Conservation (phyloP, 2,113 vertebrate genomes). For the Bos javanicus region DNA sequence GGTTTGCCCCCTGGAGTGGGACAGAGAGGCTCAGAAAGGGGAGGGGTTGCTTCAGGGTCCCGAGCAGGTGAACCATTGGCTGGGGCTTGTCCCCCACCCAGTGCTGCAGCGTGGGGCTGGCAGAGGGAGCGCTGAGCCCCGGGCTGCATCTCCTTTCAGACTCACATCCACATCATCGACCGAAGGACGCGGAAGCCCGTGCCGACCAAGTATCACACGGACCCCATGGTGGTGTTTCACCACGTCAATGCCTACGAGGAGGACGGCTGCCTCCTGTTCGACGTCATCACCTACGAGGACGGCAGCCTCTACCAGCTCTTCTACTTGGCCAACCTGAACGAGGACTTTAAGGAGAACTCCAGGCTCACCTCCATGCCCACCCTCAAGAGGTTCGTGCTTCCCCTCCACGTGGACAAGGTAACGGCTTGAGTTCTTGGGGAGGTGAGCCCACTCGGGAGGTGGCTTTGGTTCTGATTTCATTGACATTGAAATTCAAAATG, state of each 20-base stretch:
- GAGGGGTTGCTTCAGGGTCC: background rate
- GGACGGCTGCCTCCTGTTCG: constrained; percentile 88
- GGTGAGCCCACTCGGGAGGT: fast-evolving
- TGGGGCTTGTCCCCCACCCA: background rate
- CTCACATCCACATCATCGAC: constrained; percentile 93
- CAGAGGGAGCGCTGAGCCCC: background rate
- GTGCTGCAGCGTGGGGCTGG: fast-evolving
- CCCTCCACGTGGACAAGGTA: constrained; percentile 87
- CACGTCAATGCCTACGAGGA: constrained; percentile 95
- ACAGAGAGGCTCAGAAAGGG: background rate
- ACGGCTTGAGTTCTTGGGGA: background rate
- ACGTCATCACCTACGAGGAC: constrained; percentile 89
- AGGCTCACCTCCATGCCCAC: constrained; percentile 74
- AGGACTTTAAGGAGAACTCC: constrained; percentile 58
- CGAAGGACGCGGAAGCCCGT: constrained; percentile 86
- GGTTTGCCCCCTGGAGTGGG: background rate
- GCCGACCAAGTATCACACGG: constrained; percentile 84
- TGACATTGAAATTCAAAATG: background rate
- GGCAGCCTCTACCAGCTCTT: constrained; percentile 92
- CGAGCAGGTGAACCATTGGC: background rate
- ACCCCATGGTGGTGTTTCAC: constrained; percentile 90
- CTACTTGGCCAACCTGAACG: constrained; percentile 87
- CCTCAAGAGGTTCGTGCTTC: constrained; percentile 89
- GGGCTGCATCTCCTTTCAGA: constrained; percentile 79
- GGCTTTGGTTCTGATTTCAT: background rate